These are phyloP conservation scores for Synergus umbraculus DNA, from an alignment of 2,888 invertebrate species.

Conservation along the genomic window DNA sequence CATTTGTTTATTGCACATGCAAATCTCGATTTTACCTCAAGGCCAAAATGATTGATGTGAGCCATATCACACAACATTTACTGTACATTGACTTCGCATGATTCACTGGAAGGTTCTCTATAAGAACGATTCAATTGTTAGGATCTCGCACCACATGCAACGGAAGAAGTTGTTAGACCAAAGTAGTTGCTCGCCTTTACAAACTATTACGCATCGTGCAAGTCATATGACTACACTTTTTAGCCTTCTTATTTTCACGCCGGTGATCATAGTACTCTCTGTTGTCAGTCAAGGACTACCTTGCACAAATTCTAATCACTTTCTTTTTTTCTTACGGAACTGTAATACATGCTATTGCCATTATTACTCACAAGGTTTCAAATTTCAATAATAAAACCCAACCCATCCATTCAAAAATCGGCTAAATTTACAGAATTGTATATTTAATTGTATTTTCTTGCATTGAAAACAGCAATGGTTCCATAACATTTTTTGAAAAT, in stretches of 20 bases:
- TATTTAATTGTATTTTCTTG: no score
- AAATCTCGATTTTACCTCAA: conserved; percentile 38
- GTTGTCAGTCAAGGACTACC: conserved; percentile 17
- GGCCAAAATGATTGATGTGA: conserved; percentile 26
- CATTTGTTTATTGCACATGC: conserved; percentile 22
- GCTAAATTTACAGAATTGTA: no score
- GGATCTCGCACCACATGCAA: conserved; percentile 13
- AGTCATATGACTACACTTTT: conserved; percentile 25
- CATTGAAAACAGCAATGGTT: not conserved
- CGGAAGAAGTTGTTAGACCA: conserved; percentile 38
- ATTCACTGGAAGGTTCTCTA: conserved; percentile 22
- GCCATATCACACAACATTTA: not conserved
- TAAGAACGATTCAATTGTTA: conserved; percentile 27
- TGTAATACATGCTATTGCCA: not conserved
- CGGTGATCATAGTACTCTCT: conserved; percentile 10
- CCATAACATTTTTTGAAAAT: no score
- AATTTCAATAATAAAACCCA: not conserved
- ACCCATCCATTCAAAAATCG: not conserved
- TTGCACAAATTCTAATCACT: conserved; percentile 13
- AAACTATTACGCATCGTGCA: conserved; percentile 35
- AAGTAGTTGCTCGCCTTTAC: conserved; percentile 5
- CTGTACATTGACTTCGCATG: conserved; percentile 34
- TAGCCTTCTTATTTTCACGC: not conserved
- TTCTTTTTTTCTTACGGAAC: conserved; percentile 13
- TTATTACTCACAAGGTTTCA: not conserved